Conservation (phyloP, 2,797 vertebrate genomes). For the Pangasius sanitwongsei region DNA sequence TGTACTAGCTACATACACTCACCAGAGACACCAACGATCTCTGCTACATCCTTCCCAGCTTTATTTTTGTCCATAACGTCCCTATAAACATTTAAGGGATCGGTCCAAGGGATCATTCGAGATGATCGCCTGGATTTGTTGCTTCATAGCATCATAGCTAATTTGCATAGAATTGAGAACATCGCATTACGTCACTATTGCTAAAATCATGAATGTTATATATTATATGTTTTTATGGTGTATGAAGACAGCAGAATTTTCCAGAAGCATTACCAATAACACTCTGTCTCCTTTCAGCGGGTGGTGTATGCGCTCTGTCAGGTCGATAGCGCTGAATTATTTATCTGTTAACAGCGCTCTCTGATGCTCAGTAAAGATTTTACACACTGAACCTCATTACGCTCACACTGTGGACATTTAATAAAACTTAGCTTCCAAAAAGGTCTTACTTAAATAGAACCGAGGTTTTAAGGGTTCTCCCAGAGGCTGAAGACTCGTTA, state of each 20-base stretch:
- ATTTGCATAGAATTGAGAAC: neutral
- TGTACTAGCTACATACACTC: too few species aligned
- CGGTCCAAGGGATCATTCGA: too few species aligned
- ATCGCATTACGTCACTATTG: neutral
- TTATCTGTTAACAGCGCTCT: neutral
- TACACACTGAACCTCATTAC: neutral
- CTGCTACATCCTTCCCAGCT: neutral
- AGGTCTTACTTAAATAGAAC: too few species aligned
- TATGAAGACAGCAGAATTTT: neutral
- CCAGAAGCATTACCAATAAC: neutral
- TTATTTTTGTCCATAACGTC: neutral
- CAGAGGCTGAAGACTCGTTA: neutral
- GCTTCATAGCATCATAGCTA: neutral
- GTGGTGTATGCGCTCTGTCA: neutral
- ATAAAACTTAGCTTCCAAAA: neutral
- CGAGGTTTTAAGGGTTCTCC: too few species aligned
- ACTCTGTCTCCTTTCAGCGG: neutral
- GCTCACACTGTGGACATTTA: neutral
- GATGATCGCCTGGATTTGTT: neutral
- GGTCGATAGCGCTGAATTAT: slow-evolving; percentile 18
- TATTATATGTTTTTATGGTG: neutral
- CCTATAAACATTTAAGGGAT: neutral
- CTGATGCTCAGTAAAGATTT: slow-evolving; percentile 9
- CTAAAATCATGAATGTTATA: neutral
- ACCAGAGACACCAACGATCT: too few species aligned